Percentiles rank a stretch among this genome's conserved stretches.
phyloP scores from a whole-genome alignment of 2,113 vertebrate genomes.

The Pontoporia blainvillei region DNA sequence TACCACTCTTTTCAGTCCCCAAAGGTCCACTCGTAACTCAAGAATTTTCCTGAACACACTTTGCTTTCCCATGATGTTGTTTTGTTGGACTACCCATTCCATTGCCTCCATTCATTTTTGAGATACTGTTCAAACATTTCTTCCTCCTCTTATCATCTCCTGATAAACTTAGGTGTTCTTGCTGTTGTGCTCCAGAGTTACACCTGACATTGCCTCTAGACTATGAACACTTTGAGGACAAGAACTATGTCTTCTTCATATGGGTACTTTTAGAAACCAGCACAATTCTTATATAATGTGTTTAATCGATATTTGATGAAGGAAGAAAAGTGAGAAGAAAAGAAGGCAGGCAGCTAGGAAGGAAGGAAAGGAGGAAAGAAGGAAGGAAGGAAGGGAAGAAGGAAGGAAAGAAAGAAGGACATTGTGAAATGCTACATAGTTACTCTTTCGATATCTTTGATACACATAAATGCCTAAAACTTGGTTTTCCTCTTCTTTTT shows the following conservation, averaged over 20 bases:
- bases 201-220: background rate
- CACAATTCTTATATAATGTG: background rate
- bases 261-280: background rate
- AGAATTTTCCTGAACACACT: background rate
- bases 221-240: background rate
- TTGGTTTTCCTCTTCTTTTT: background rate
- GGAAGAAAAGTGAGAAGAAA: background rate
- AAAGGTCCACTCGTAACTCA: background rate
- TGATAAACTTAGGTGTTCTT: background rate
- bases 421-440: background rate
- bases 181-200: background rate
- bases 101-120: background rate
- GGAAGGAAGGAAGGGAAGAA: background rate
- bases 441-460: background rate
- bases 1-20: background rate
- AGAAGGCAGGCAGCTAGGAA: background rate
- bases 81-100: background rate
- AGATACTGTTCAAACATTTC: background rate
- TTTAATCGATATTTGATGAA: background rate
- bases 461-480: background rate
- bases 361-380: background rate
- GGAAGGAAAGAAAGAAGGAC: background rate
- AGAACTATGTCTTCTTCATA: background rate
- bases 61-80: background rate
- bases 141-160: background rate